A percentile compares a stretch with the other conserved stretches of the same genome.
These are phyloP conservation scores for Tachystola acroxantha DNA, from an alignment of 2,888 invertebrate species.

Conservation along the genomic window DNA sequence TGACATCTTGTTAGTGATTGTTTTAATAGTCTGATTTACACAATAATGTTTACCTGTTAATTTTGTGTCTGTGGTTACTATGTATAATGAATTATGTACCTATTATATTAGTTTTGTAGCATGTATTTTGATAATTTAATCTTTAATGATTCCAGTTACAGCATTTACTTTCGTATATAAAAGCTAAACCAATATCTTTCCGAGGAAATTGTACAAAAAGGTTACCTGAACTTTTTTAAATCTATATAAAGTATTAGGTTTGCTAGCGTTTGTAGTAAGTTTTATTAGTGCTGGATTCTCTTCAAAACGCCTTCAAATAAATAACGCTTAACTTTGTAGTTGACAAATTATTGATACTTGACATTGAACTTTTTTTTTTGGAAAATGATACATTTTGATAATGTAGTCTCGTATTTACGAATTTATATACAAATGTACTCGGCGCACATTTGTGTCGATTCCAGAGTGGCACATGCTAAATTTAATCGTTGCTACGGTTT, in stretches of 20 bases:
- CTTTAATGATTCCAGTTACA: slow-evolving; percentile 1
- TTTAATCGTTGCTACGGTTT: no score
- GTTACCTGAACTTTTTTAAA: slow-evolving; percentile 61
- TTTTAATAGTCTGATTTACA: slow-evolving; percentile 50
- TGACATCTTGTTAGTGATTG: slow-evolving; percentile 48
- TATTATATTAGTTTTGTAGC: slow-evolving; percentile 22
- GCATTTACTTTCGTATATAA: no score
- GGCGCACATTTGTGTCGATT: no score
- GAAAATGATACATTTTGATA: not conserved
- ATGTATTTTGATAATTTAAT: slow-evolving; percentile 28
- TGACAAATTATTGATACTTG: not conserved
- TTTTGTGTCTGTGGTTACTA: slow-evolving; percentile 43
- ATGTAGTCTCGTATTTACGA: not conserved
- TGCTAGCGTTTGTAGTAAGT: slow-evolving; percentile 32
- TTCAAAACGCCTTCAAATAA: slow-evolving; percentile 15
- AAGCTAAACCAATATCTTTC: no score
- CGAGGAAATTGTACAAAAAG: slow-evolving; percentile 57
- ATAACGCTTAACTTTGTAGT: slow-evolving; percentile 1
- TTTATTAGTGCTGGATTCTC: slow-evolving; percentile 43
- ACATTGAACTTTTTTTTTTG: no score
- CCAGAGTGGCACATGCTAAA: no score
- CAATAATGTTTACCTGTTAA: slow-evolving; percentile 55
- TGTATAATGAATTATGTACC: slow-evolving; percentile 18
- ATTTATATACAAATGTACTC: no score
- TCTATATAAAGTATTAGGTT: slow-evolving; percentile 32